phyloP scores from a whole-genome alignment of 2,797 vertebrate species.

The Decapterus maruadsi region DNA sequence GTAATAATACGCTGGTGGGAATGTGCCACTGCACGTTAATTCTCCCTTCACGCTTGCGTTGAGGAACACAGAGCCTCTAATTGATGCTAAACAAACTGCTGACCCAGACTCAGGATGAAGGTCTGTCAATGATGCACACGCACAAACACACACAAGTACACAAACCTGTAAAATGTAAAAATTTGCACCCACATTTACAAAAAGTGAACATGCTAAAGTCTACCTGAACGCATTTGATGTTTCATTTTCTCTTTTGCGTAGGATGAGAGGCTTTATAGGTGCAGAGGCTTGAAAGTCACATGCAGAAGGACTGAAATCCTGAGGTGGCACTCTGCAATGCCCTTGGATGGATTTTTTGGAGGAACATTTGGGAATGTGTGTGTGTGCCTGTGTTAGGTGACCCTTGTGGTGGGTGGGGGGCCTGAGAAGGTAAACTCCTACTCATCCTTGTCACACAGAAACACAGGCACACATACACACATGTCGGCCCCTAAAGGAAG shows the following conservation, averaged over 20 bases:
- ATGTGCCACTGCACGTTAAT: slow-evolving; percentile 93
- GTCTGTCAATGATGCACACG: slow-evolving; percentile 80
- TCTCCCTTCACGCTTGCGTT: slow-evolving; percentile 92
- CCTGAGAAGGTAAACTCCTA: slow-evolving; percentile 68
- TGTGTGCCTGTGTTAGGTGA: slow-evolving; percentile 28
- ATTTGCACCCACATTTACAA: slow-evolving; percentile 49
- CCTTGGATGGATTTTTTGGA: slow-evolving; percentile 63
- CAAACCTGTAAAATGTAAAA: slow-evolving; percentile 58
- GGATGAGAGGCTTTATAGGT: slow-evolving; percentile 46
- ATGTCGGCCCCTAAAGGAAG: slow-evolving; percentile 71
- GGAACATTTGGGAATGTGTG: slow-evolving; percentile 43
- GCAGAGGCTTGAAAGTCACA: slow-evolving; percentile 46
- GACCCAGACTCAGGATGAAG: slow-evolving; percentile 86
- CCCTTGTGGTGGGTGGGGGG: slow-evolving; percentile 49
- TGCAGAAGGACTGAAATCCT: slow-evolving; percentile 40
- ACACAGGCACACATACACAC: slow-evolving; percentile 46
- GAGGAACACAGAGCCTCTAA: slow-evolving; percentile 93
- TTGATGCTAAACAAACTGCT: slow-evolving; percentile 91
- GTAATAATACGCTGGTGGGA: slow-evolving; percentile 89
- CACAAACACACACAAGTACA: slow-evolving; percentile 62
- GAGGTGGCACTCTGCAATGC: slow-evolving; percentile 55
- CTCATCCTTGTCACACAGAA: slow-evolving; percentile 71
- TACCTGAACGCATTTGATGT: slow-evolving; percentile 37
- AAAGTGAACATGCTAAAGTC: slow-evolving; percentile 33
- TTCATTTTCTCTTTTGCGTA: slow-evolving; percentile 4